Evolutionary conservation across 2,888 invertebrate genomes (phyloP), one percentile per base, ranked within the genome.

Genomic region (Furcula furcula): DNA sequence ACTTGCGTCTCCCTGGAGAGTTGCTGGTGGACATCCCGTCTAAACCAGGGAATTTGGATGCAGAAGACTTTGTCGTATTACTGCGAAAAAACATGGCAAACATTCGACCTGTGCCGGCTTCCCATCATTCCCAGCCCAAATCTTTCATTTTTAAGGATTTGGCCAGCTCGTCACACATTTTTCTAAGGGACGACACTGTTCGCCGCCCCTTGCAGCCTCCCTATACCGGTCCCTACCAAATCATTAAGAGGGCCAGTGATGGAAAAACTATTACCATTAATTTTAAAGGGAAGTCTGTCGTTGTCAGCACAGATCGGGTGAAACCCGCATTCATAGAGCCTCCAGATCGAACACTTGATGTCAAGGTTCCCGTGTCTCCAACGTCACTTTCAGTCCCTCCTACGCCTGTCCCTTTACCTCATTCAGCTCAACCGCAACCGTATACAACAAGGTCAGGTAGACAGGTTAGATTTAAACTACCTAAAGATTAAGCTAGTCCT

Each of bases 1-100:
- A 56, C 0, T 30, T 63, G 2, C 41, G 59, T 0, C 36, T 66
- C 0, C 64, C 64, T 0, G 63, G 63, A 0, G 61, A 65, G 31
- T 59, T 64, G 26, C 39, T 65, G 7, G 18, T 26, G 3, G 12
- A 21, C 0, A n/a, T 7, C 0, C 4, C n/a, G 0, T n/a, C n/a
- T n/a, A 7, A 6, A 1, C 0, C n/a, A n/a, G 16, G 13, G 3
- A 35, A 32, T 0, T 31, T 34, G 6, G 52, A 55, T 7, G 12
- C 36, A 0, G 11, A 43, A 0, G 36, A 44, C 21, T 49, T 39
- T 22, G 12, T 36, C 14, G 65, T 57, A 0, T 55, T 47, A 0
- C n/a, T 55, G 4, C 31, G 34, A 0, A 1, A 11, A 1, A 6
- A 5, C 1, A 51, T 12, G 39, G 42, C 3, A 22, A 28, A 0